phyloP scores from a whole-genome alignment of 2,113 vertebrate species.

The Vicugna pacos region DNA sequence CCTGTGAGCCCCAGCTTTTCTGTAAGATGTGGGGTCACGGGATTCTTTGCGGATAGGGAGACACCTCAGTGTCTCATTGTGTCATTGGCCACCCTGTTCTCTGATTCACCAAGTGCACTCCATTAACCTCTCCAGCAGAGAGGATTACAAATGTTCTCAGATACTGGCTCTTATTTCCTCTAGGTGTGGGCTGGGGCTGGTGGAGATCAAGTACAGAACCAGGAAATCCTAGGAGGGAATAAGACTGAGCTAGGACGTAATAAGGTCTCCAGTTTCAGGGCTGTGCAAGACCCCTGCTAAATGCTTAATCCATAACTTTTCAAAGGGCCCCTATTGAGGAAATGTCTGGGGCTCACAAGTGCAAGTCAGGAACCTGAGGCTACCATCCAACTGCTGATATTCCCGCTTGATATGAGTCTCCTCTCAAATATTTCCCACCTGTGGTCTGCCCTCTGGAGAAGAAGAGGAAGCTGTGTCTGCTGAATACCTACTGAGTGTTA shows the following conservation, averaged over 20 bases:
- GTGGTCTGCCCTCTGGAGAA: neutral
- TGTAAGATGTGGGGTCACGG: neutral
- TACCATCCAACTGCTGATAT: neutral
- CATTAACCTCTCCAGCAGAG: neutral
- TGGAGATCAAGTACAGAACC: constrained; percentile 39
- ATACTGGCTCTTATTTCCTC: constrained; percentile 29
- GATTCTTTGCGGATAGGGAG: neutral
- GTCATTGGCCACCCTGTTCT: neutral
- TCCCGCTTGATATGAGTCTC: neutral
- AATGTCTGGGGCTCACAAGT: neutral
- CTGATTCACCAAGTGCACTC: neutral
- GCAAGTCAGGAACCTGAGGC: neutral
- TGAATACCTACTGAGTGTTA: neutral
- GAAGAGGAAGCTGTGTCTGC: neutral
- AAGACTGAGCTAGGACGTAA: neutral
- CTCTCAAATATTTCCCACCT: neutral
- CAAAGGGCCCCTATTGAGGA: neutral
- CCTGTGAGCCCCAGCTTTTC: neutral
- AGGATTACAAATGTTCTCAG: neutral
- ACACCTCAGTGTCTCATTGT: neutral
- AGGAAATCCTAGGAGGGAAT: neutral
- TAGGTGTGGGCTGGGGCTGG: neutral
- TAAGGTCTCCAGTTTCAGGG: constrained; percentile 28
- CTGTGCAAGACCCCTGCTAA: neutral
- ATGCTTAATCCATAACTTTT: neutral